Conservation (phyloP, 2,797 vertebrate genomes). For the Poecilia velifera region DNA sequence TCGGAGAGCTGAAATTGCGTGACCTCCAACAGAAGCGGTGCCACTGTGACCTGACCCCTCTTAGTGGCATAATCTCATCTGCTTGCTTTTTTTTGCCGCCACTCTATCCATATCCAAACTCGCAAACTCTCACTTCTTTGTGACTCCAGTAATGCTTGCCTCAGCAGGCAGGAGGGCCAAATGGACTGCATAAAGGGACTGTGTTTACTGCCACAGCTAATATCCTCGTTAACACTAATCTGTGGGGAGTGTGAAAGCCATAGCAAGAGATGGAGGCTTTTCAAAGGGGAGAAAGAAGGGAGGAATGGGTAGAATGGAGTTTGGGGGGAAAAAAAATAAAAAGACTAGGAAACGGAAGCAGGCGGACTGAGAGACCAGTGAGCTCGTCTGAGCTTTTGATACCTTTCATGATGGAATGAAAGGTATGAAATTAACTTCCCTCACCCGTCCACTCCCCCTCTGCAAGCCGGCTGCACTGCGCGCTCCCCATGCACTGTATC, state of each 20-base stretch:
- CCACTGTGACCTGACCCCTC: conserved; percentile 23
- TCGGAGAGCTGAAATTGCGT: conserved; percentile 49
- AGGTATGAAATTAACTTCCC: conserved; percentile 57
- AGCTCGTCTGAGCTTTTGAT: conserved; percentile 48
- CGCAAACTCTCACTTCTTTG: conserved; percentile 9
- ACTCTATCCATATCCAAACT: conserved; percentile 5
- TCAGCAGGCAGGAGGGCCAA: conserved; percentile 41
- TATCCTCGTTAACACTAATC: conserved; percentile 73
- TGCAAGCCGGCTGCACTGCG: conserved; percentile 31
- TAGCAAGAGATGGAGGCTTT: conserved; percentile 25
- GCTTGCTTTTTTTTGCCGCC: conserved; percentile 23
- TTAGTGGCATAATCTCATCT: conserved; percentile 28
- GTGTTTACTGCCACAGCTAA: conserved; percentile 72
- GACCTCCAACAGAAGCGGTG: conserved; percentile 43
- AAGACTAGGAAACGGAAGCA: conserved; percentile 22
- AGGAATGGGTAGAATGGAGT: conserved; percentile 14
- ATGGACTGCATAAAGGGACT: conserved; percentile 49
- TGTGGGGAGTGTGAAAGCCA: conserved; percentile 51
- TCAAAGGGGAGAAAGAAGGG: conserved; percentile 17
- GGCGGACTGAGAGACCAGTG: conserved; percentile 52
- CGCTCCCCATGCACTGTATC: conserved; percentile 28
- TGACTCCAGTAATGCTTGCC: conserved; percentile 13
- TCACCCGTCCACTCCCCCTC: conserved; percentile 32
- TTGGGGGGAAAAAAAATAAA: conserved; percentile 7
- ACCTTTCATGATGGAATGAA: conserved; percentile 48